These are phyloP conservation scores for Lysiphlebus fabarum DNA, from an alignment of 1,140 invertebrate species.

Conservation along the genomic window DNA sequence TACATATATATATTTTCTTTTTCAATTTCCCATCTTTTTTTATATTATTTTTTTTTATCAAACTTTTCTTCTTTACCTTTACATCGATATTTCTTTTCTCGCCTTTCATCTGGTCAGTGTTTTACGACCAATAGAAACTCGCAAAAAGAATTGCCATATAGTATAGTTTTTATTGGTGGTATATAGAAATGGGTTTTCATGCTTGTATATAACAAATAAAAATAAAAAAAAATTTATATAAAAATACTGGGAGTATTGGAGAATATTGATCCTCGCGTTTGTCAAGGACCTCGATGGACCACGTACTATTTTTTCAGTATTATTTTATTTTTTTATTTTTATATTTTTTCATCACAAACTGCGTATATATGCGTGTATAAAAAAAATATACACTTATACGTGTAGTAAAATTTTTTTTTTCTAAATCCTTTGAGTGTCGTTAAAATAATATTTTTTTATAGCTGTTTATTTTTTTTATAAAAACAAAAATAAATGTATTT, in stretches of 20 bases:
- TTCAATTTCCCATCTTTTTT: conserved; percentile 12
- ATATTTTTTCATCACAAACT: conserved; percentile 2
- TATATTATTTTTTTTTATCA: conserved; percentile 6
- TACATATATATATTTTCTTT: conserved; percentile 5
- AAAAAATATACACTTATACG: too few species aligned
- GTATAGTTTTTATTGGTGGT: conserved; percentile 54
- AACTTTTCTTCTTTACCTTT: conserved; percentile 31
- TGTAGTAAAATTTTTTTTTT: too few species aligned
- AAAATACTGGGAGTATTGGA: conserved; percentile 46
- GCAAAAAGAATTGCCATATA: conserved; percentile 49
- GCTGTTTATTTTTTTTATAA: too few species aligned
- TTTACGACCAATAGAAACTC: conserved; percentile 52
- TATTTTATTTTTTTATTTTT: conserved; percentile 24
- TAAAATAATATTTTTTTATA: too few species aligned
- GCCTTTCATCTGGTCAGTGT: conserved; percentile 51
- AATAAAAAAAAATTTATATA: too few species aligned
- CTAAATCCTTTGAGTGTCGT: too few species aligned
- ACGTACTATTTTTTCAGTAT: conserved; percentile 31
- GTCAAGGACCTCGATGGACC: conserved; percentile 53
- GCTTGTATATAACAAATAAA: conserved; percentile 40
- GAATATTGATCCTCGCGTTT: conserved; percentile 56
- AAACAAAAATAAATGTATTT: too few species aligned
- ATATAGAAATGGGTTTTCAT: conserved; percentile 44
- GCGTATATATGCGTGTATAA: too few species aligned
- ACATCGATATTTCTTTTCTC: conserved; percentile 49